Conservation (phyloP, 2,113 vertebrate genomes). For the Hystrix brachyura region DNA sequence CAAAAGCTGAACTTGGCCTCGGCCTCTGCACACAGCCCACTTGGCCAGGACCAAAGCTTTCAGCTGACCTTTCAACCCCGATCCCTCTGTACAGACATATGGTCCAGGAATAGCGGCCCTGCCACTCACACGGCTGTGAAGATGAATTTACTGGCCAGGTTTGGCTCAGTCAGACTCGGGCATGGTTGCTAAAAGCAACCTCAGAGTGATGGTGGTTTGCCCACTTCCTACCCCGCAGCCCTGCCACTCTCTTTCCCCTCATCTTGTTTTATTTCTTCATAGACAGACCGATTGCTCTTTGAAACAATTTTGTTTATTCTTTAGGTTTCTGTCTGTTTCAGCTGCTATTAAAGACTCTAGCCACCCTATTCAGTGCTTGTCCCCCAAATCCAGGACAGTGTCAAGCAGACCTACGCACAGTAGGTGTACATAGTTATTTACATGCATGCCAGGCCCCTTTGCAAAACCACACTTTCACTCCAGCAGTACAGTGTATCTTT, state of each 20-base stretch:
- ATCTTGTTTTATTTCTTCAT: not conserved
- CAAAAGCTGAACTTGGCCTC: constrained; percentile 68
- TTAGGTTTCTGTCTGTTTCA: not conserved
- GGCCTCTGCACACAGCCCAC: constrained; percentile 71
- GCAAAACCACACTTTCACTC: not conserved
- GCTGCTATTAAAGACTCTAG: not conserved
- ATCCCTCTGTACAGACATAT: constrained; percentile 78
- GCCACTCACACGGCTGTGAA: not conserved
- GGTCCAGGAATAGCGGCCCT: constrained; percentile 65
- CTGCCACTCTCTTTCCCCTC: not conserved
- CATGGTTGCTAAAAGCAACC: constrained; percentile 7
- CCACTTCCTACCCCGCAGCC: not conserved
- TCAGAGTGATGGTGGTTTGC: not conserved
- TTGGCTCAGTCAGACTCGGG: not conserved
- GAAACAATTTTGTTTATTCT: not conserved
- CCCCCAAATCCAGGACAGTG: not conserved
- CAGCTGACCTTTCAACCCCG: constrained; percentile 78
- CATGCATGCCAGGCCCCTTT: not conserved
- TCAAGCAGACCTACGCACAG: accelerated
- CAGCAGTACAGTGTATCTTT: not conserved
- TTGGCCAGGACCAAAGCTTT: constrained; percentile 63
- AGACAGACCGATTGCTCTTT: too few species aligned
- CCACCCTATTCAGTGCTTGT: not conserved
- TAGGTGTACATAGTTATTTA: not conserved
- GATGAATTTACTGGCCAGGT: not conserved